phyloP scores from a whole-genome alignment of 1,140 invertebrate genomes.

The Drosophila navojoa region DNA sequence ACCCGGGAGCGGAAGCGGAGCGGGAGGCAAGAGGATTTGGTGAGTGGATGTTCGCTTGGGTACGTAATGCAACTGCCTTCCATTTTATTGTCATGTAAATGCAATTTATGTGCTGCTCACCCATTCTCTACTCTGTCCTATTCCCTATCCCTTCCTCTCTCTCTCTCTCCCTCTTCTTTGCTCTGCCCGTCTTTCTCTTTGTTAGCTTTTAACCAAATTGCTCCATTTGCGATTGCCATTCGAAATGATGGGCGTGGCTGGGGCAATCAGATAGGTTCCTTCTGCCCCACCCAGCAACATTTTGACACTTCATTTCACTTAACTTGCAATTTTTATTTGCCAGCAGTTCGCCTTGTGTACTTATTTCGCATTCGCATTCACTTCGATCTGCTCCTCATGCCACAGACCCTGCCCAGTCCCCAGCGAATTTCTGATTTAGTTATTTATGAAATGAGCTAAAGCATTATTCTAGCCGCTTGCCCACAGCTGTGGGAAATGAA shows the following conservation, averaged over 20 bases:
- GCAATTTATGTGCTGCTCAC: constrained; percentile 46
- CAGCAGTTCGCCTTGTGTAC: background rate
- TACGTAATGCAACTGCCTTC: constrained; percentile 31
- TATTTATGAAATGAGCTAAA: constrained; percentile 24
- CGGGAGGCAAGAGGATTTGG: background rate
- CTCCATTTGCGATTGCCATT: constrained; percentile 54
- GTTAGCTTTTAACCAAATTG: constrained; percentile 67
- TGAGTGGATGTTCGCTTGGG: constrained; percentile 6
- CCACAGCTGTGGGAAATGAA: constrained; percentile 7
- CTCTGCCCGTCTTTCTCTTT: constrained; percentile 9
- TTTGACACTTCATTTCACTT: constrained; percentile 78
- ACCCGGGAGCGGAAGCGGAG: background rate
- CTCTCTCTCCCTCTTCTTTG: background rate
- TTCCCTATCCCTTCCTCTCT: background rate
- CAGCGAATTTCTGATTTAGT: constrained; percentile 35
- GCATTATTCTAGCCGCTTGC: background rate
- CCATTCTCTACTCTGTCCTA: background rate
- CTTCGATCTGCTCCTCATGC: background rate
- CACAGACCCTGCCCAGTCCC: constrained; percentile 13
- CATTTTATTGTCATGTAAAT: constrained; percentile 73
- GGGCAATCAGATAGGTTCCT: constrained; percentile 17
- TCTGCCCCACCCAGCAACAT: constrained; percentile 45
- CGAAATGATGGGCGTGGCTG: constrained; percentile 36
- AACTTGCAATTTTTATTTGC: constrained; percentile 48
- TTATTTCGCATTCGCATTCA: constrained; percentile 7